Percentiles rank a stretch among this genome's conserved stretches.
These are phyloP conservation scores for Heliothis subflexa DNA, from an alignment of 1,140 invertebrate species.

Conservation along the genomic window DNA sequence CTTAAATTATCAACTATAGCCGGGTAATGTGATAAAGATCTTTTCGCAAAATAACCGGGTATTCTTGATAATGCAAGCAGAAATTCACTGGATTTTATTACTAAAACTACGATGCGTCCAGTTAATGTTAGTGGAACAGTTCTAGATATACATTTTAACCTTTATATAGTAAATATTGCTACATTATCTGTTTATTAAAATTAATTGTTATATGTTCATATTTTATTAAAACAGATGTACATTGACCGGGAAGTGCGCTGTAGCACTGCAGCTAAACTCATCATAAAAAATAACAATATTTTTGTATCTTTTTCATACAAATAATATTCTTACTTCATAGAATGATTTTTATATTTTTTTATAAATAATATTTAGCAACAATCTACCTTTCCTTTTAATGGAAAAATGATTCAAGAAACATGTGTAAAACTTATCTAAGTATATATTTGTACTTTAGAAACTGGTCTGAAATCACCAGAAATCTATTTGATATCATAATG, in stretches of 20 bases:
- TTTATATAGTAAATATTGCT: conserved; percentile 50
- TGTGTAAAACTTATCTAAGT: conserved; percentile 12
- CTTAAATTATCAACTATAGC: neutral
- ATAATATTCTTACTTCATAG: neutral
- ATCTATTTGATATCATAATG: conserved; percentile 5
- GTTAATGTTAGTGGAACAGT: conserved; percentile 54
- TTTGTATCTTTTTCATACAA: neutral
- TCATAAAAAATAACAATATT: conserved; percentile 7
- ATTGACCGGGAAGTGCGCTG: conserved; percentile 33
- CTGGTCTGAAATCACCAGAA: neutral
- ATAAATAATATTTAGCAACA: conserved; percentile 9
- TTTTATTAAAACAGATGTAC: conserved; percentile 60
- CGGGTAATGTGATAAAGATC: neutral
- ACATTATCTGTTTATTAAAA: conserved; percentile 55
- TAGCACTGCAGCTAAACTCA: conserved; percentile 14
- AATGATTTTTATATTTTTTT: neutral
- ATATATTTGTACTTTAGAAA: conserved; percentile 25
- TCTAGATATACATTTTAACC: conserved; percentile 52
- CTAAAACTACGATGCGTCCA: conserved; percentile 22
- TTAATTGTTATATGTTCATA: conserved; percentile 51
- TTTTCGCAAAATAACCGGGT: neutral
- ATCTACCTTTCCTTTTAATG: neutral
- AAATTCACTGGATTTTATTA: conserved; percentile 24
- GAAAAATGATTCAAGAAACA: conserved; percentile 2
- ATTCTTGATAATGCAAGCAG: neutral